Percentiles rank a stretch among this genome's conserved stretches.
phyloP scores from a whole-genome alignment of 2,888 invertebrate species.

The Mellilla xanthometata region DNA sequence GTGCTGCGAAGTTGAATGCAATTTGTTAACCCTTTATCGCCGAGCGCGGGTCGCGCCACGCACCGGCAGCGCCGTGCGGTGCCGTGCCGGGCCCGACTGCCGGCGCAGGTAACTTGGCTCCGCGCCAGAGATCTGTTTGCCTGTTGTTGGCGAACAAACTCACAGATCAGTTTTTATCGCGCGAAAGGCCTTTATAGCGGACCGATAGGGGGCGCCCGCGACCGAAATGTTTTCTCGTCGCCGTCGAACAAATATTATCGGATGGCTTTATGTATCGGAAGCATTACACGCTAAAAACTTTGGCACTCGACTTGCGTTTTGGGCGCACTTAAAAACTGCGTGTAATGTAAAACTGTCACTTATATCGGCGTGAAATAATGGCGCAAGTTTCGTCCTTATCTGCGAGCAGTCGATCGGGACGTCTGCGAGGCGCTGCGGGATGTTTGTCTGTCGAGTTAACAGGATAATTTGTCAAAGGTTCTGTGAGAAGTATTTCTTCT shows the following conservation, averaged over 20 bases:
- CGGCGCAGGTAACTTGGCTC: constrained; percentile 74
- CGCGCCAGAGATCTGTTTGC: constrained; percentile 79
- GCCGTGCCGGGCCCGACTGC: constrained; percentile 40
- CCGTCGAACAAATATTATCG: constrained; percentile 75
- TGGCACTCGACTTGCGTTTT: constrained; percentile 59
- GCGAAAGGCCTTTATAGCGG: constrained; percentile 81
- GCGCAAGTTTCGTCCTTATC: constrained; percentile 37
- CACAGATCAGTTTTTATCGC: constrained; percentile 83
- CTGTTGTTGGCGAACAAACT: constrained; percentile 76
- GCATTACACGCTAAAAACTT: constrained; percentile 78
- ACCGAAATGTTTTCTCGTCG: constrained; percentile 73
- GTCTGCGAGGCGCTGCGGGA: constrained; percentile 22
- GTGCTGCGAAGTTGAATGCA: constrained; percentile 71
- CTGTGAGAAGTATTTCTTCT: constrained; percentile 59
- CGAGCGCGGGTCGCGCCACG: constrained; percentile 38
- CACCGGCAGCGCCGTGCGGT: constrained; percentile 38
- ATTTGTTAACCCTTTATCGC: constrained; percentile 78
- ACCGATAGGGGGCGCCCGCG: constrained; percentile 67
- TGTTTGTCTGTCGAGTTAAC: constrained; percentile 44
- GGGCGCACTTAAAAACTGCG: constrained; percentile 56
- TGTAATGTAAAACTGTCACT: constrained; percentile 45
- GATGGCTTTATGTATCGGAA: constrained; percentile 80
- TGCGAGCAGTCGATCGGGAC: constrained; percentile 32
- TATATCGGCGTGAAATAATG: constrained; percentile 35
- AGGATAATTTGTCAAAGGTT: constrained; percentile 74